Conservation (phyloP, 2,888 invertebrate species). For the Agrochola macilenta region DNA sequence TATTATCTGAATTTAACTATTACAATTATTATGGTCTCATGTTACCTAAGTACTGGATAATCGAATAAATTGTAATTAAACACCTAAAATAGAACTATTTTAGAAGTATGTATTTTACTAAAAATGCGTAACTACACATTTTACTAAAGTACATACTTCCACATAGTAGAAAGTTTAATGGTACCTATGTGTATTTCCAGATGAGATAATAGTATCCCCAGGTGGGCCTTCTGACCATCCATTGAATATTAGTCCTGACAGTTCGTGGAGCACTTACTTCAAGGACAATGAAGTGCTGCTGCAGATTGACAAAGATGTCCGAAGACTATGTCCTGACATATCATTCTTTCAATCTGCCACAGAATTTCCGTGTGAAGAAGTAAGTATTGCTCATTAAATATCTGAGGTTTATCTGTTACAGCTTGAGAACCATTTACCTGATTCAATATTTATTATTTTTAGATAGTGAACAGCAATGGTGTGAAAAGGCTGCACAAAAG, state of each 20-base stretch:
- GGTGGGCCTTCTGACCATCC: constrained; percentile 96
- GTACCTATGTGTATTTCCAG: constrained; percentile 81
- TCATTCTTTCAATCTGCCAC: constrained; percentile 99
- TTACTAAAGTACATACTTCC: neutral
- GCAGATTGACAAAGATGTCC: constrained; percentile 99
- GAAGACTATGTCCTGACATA: constrained; percentile 98
- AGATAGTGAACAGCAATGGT: constrained; percentile 94
- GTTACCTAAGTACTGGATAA: neutral
- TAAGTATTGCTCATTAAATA: constrained; percentile 71
- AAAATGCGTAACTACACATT: neutral
- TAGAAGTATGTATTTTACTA: too few species aligned
- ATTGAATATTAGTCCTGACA: constrained; percentile 97
- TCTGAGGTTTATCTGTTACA: neutral
- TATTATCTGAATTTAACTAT: too few species aligned
- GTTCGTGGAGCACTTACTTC: constrained; percentile 98
- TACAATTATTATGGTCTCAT: neutral
- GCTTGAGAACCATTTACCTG: neutral
- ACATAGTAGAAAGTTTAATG: neutral
- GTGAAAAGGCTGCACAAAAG: constrained; percentile 96
- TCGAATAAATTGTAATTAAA: neutral
- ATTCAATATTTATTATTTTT: constrained; percentile 55
- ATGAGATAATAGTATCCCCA: constrained; percentile 97
- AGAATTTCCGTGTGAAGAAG: constrained; percentile 95
- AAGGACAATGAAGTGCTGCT: constrained; percentile 99
- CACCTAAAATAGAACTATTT: neutral